These are phyloP conservation scores for Serranus cabrilla DNA, from an alignment of 2,797 vertebrate species.

Conservation along the genomic window DNA sequence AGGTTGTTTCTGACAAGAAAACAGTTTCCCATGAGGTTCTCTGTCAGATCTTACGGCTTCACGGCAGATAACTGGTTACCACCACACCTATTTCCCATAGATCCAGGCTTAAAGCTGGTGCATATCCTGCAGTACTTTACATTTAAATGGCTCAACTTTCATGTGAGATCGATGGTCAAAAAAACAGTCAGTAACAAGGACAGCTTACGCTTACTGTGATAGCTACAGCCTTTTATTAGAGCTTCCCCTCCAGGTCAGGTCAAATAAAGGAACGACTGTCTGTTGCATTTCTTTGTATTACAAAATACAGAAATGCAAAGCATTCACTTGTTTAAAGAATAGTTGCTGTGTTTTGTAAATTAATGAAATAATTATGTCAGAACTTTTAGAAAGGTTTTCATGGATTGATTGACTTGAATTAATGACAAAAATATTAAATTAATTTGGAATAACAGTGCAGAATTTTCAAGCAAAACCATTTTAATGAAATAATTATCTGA, in stretches of 20 bases:
- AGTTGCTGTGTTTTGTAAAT: no score
- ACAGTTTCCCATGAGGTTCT: slow-evolving; percentile 51
- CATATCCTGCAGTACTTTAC: neutral
- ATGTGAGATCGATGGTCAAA: neutral
- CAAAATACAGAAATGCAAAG: no score
- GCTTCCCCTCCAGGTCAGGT: neutral
- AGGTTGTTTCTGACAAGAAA: slow-evolving; percentile 53
- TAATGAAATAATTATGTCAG: no score
- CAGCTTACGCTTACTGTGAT: neutral
- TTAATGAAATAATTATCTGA: no score
- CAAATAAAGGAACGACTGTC: neutral
- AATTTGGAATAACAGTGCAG: no score
- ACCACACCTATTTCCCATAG: neutral
- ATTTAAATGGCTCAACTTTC: neutral
- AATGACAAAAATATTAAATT: no score
- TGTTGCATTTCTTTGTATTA: neutral
- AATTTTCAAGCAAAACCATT: no score
- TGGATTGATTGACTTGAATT: no score
- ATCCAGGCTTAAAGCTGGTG: neutral
- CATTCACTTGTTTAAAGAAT: no score
- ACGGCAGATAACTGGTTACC: neutral
- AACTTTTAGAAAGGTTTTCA: no score
- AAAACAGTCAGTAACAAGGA: neutral
- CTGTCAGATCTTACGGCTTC: slow-evolving; percentile 16
- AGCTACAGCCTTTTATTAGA: neutral